Evolutionary conservation across 2,888 invertebrate genomes (phyloP).

Genomic region (Acanthococcus lagerstroemiae): DNA sequence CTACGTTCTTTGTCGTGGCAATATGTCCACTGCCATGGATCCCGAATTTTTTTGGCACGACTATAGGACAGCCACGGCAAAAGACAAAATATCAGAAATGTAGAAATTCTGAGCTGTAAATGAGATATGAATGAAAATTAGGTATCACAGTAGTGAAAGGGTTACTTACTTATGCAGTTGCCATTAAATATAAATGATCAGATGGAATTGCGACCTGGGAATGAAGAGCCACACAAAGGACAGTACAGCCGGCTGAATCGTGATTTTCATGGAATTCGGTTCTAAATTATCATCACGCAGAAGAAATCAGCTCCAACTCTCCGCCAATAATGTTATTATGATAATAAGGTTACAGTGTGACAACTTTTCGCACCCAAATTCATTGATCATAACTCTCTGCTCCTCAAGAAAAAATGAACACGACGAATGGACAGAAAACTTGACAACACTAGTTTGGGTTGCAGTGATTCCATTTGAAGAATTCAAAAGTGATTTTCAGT

Average conservation of each 20-base stretch:
- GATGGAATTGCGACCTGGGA: background rate
- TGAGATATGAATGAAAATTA: background rate
- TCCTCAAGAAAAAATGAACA: background rate
- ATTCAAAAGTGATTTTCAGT: background rate
- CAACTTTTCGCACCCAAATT: background rate
- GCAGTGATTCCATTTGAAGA: background rate
- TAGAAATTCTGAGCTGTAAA: background rate
- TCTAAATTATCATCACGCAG: background rate
- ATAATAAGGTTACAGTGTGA: background rate
- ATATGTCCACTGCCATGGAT: background rate
- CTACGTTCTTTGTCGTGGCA: background rate
- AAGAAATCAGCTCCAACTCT: background rate
- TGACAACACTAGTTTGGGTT: background rate
- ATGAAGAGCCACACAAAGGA: background rate
- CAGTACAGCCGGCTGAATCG: background rate
- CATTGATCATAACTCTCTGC: background rate
- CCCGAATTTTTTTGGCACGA: background rate
- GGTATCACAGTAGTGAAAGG: background rate
- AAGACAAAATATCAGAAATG: background rate
- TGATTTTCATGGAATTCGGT: background rate
- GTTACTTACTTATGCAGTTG: background rate
- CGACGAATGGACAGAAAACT: background rate
- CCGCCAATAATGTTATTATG: background rate
- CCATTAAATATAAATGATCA: background rate
- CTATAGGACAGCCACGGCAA: background rate